Base-by-base conservation (phyloP, 2,888 invertebrate species). In the Drosophila birchii region DNA sequence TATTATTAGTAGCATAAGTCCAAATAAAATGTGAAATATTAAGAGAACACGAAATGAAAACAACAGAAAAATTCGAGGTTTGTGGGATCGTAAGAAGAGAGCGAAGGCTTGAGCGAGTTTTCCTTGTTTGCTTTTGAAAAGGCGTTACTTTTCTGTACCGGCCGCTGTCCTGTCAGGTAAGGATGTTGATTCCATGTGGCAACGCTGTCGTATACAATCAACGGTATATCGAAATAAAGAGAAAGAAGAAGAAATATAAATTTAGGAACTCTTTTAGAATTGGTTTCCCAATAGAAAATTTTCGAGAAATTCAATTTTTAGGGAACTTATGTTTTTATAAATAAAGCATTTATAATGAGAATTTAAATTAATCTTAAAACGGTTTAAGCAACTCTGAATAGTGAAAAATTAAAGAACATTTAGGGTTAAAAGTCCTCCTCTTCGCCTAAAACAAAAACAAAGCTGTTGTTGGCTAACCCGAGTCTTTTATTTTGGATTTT, bases 1-100 rank as follows among this genome's bases (percentile, higher is more conserved):
- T 76, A 76, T 75, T 76, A 76, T 75, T 76, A 70, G 78, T 82
- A 88, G 83, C 71, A 70, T 88, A 84, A 84, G 83, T 77, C 77
- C 64, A 78, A 84, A 74, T 85, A 88, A 88, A 84, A 77, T 86
- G 88, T 88, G 88, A 84, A 84, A 76, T 75, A 86, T 82, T 84
- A 82, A 76, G 86, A 86, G 78, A 77, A 84, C 68, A 78, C 55
- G 45, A 23, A 47, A 68, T 61, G 51, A 55, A 68, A 5, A 26
- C 26, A 26, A 61, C 38, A 49, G 49, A 55, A 70, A 44, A 47
- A 26, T 66, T 51, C 66, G 36, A 53, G 49, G 34, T 16, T 36
- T 49, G 44, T 41, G 55, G 32, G 18, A 26, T 20, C 44, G 9
- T 44, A n/a, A 32, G 3, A 18, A n/a, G 6, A 29, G 26, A 47